Conservation (phyloP, 2,797 vertebrate genomes). For the Coccyzus lansbergi region DNA sequence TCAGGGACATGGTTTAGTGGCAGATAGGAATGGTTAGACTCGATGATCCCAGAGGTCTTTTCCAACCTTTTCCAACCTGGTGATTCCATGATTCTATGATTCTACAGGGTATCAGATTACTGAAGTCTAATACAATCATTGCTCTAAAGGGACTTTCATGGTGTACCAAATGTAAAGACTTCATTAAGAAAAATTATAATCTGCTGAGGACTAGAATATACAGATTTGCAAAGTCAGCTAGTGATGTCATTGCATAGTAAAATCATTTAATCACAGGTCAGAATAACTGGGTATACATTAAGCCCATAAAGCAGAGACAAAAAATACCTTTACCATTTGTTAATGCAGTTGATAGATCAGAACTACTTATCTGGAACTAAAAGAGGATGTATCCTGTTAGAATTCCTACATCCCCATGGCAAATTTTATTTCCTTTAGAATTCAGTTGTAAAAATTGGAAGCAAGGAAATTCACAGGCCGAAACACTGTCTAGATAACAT, state of each 20-base stretch:
- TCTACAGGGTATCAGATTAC: not conserved
- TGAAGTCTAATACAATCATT: not conserved
- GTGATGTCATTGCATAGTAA: not conserved
- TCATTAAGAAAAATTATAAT: not conserved
- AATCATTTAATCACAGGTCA: not conserved
- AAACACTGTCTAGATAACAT: constrained; percentile 68
- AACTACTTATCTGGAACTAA: constrained; percentile 4
- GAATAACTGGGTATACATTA: not conserved
- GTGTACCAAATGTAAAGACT: not conserved
- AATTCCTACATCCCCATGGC: constrained; percentile 42
- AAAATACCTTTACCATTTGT: not conserved
- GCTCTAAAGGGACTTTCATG: not conserved
- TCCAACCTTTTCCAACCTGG: too few relatives aligned
- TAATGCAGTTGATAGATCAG: constrained; percentile 11
- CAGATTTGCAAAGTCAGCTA: not conserved
- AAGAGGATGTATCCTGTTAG: constrained; percentile 20
- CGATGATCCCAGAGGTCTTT: too few relatives aligned
- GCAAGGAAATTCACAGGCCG: constrained; percentile 57
- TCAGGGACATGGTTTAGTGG: too few relatives aligned
- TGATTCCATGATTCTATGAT: too few relatives aligned
- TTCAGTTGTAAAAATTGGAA: constrained; percentile 64
- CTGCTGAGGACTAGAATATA: not conserved
- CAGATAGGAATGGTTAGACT: too few relatives aligned
- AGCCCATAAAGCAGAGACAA: not conserved
- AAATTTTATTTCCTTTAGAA: constrained; percentile 68